A percentile compares a stretch with the other conserved stretches of the same genome.
Conservation (phyloP, 2,888 invertebrate genomes). For the Tethea ocularis region DNA sequence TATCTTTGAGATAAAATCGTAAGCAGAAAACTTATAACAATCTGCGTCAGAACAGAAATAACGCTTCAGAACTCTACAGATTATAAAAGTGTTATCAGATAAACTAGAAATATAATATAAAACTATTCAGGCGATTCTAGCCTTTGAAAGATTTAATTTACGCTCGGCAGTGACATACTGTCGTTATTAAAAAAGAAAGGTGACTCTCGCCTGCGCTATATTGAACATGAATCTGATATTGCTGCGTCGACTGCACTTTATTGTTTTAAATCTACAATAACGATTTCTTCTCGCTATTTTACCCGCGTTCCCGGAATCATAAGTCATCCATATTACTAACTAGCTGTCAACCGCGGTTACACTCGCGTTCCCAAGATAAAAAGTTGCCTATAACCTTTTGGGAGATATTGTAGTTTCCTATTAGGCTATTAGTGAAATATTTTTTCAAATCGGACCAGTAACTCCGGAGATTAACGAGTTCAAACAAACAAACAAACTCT, state of each 20-base stretch:
- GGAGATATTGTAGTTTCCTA: no score
- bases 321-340: no score
- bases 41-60: not conserved
- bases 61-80: not conserved
- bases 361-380: no score
- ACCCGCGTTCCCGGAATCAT: no score
- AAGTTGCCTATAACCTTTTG: no score
- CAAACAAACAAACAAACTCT: no score
- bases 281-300: not conserved
- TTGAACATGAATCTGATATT: not conserved
- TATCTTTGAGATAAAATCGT: not conserved
- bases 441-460: no score
- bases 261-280: not conserved
- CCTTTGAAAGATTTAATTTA: not conserved
- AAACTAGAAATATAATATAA: no score
- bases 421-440: no score
- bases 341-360: no score
- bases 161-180: constrained; percentile 1
- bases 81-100: not conserved
- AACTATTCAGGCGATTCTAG: not conserved
- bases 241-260: not conserved
- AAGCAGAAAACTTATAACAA: not conserved
- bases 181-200: not conserved
- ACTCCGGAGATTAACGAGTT: no score
- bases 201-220: not conserved